Base-by-base conservation (phyloP, 2,797 vertebrate species). In the Peromyscus melanophrys region DNA sequence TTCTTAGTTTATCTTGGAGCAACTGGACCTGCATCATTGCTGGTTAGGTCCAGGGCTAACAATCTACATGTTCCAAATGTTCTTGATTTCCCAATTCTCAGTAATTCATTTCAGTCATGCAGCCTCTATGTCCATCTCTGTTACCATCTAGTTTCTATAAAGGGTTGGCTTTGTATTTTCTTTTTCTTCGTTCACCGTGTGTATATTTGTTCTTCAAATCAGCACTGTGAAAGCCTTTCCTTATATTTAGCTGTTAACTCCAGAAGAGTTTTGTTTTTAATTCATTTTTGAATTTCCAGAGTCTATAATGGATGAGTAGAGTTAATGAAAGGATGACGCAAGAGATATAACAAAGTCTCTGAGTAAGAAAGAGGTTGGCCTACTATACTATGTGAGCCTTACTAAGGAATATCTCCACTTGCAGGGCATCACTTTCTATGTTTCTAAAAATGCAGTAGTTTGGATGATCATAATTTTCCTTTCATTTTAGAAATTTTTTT, bases 401-500 rank as follows among this genome's bases (percentile, higher is more conserved):
- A 37, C 23, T 4, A 91, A 65, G 4, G 52, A 43, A 52, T 1
- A 34, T 13, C 6, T 93, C 12, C 13, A 49, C 67, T 76, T 86
- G 25, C 2, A 27, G 9, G 31, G 9, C 55, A 10, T 83, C 21
- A 8, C 2, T 87, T 61, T 91, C 84, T 67, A 1, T 65, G 49
- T 52, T 94, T 92, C 63, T 77, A 61, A 92, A 95, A 95, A 34
- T 4, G 83, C 6, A 4, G 1, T 14, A 94, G n/a, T 82, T 21
- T 61, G 2, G 59, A 87, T 81, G 59, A 77, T 43, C 7, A 17
- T n/a, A 71, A 61, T 85, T 93, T 93, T 75, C 37, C 93, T 75
- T 94, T 94, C 52, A 76, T 34, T 96, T 6, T 52, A 75, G 40
- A 90, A 69, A 40, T 96, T 55, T 94, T 76, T 97, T 89, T 96